phyloP scores from a whole-genome alignment of 2,888 invertebrate species.

The Toxonevra muliebris region DNA sequence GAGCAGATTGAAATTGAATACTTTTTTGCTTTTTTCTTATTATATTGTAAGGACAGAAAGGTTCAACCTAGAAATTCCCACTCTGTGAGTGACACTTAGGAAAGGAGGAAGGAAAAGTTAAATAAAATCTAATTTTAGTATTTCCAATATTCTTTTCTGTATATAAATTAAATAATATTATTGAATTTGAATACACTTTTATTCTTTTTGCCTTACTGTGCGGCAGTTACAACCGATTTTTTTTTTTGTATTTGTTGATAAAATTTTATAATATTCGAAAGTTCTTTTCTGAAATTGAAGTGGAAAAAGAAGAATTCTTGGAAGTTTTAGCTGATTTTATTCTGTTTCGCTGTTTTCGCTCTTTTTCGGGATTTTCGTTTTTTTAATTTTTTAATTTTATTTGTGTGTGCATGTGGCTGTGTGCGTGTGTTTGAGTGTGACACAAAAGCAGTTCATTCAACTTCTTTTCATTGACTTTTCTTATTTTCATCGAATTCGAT shows the following conservation, averaged over 20 bases:
- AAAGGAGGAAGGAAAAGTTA: too few species aligned
- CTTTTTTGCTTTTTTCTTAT: too few species aligned
- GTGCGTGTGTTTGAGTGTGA: slow-evolving; percentile 19
- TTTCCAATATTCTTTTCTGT: too few species aligned
- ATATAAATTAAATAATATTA: too few species aligned
- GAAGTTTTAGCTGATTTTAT: neutral
- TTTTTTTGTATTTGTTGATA: neutral
- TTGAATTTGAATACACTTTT: too few species aligned
- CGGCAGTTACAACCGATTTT: neutral
- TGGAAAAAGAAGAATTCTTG: neutral
- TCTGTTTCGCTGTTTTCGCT: slow-evolving; percentile 1
- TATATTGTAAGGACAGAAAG: too few species aligned
- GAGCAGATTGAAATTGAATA: too few species aligned
- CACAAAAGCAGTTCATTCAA: slow-evolving; percentile 37
- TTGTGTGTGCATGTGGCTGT: slow-evolving; percentile 1
- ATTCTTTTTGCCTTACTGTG: too few species aligned
- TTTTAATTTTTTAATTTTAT: neutral
- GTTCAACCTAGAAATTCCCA: too few species aligned
- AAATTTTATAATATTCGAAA: slow-evolving; percentile 28
- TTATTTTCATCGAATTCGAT: neutral
- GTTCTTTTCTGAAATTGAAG: slow-evolving; percentile 16
- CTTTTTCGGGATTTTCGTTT: neutral
- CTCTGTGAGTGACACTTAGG: too few species aligned
- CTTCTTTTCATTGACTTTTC: slow-evolving; percentile 11
- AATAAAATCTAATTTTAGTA: too few species aligned